These are phyloP conservation scores for Petaurus breviceps DNA, from an alignment of 2,113 vertebrate genomes.

Conservation along the genomic window DNA sequence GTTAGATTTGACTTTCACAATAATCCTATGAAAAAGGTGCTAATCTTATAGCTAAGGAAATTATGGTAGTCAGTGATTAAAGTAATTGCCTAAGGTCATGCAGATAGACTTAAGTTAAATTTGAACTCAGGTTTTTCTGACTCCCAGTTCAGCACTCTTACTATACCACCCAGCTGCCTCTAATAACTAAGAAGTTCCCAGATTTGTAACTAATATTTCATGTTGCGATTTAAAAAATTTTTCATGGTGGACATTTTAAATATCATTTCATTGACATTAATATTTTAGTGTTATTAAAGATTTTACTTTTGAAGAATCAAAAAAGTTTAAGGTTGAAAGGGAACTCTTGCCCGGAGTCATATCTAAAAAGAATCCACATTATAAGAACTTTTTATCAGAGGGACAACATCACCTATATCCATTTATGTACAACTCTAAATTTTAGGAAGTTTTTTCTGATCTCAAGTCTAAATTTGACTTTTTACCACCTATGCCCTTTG, in stretches of 20 bases:
- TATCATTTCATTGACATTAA: neutral
- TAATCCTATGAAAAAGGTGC: neutral
- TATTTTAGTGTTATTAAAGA: neutral
- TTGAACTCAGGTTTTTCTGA: neutral
- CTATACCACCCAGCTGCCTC: neutral
- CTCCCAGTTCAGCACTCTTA: neutral
- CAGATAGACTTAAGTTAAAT: neutral
- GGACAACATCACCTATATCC: neutral
- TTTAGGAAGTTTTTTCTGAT: neutral
- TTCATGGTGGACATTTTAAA: neutral
- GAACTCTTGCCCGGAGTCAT: neutral
- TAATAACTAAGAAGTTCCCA: neutral
- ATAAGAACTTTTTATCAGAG: neutral
- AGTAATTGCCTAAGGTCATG: neutral
- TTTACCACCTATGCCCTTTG: neutral
- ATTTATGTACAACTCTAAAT: neutral
- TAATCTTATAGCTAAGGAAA: neutral
- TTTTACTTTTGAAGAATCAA: neutral
- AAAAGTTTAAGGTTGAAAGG: neutral
- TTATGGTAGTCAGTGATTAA: neutral
- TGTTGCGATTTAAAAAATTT: too few relatives aligned
- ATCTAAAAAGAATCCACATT: neutral
- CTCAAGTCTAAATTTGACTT: neutral
- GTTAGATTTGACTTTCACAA: neutral
- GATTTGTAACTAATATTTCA: neutral